Base-by-base conservation (phyloP, 2,113 vertebrate species). In the Dipodomys ordii region DNA sequence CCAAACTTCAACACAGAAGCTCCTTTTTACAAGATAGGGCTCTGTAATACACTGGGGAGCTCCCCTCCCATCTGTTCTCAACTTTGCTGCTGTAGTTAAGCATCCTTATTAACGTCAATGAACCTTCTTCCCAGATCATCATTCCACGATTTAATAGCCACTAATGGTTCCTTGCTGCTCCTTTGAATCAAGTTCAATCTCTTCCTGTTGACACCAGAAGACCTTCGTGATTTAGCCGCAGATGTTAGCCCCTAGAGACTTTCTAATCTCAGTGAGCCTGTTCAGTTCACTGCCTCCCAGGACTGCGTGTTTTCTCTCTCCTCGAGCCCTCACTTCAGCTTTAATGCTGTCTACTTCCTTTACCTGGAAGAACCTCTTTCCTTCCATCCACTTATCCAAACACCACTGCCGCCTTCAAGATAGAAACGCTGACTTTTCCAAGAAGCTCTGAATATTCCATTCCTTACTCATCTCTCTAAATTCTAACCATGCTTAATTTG, bases 111-210 rank as follows among this genome's bases (percentile, higher is more conserved):
- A 91, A 78, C 46, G 84, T 92, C 86, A 89, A 60, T 3, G 25
- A 95, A 71, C 9, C 35, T 88, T 87, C 46, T 49, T 82, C 64
- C 82, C 27, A 64, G 18, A 2, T 5, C 60, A 85, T 62, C 78
- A 25, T 19, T 60, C 27, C 6, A 35, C 32, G 90, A 18, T 46
- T 84, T 92, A 85, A 89, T 68, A 92, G 35, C 46, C 81, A 76
- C 49, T 9, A 78, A 91, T 64, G 23, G 39, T 28, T 82, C 57
- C 68, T 77, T 0, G 6, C 13, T 57, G 28, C 57, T 81, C 68
- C 39, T 39, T 35, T 81, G 80, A 96, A 83, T 91, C 87, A 84
- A 92, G 57, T 78, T 89, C 64, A 69, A 9, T 68, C 83, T 94
- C 73, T 87, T 93, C 7, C 64, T 84, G 80, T 39, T 87, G 84